Base-by-base conservation (phyloP, 2,113 vertebrate genomes). In the Sceloporus tristichus region DNA sequence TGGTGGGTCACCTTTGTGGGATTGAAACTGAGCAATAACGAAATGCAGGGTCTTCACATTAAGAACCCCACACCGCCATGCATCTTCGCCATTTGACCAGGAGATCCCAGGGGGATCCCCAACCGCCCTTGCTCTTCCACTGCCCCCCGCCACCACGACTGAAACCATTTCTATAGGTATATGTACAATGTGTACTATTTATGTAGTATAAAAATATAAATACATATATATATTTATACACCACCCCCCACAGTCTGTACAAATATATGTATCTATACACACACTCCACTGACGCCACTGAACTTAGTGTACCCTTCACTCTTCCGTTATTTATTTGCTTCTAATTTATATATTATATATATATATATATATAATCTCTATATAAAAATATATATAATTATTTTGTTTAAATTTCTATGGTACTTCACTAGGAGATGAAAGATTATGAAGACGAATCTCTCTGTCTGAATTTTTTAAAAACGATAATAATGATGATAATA, bases 331-430 rank as follows among this genome's bases (percentile, higher is more conserved):
- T 95, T 96, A 93, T 95, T 95, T 94, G 95, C 92, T 94, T 94
- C 93, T 95, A 92, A 95, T 94, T 94, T 94, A 94, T 95, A 92
- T 88, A 89, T 85, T 95, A 94, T 94, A 95, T 59, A 88, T 40
- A 81, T 80, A 80, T 82, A 65, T 82, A 23, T 62, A 81, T 93
- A 80, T 89, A 84, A 93, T 90, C 93, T 83, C 93, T 48, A 96
- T 84, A 94, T 92, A 94, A 10, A 66, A 68, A 68, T 92, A 96
- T 91, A 95, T 42, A 94, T 86, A 95, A 94, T 92, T 97, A 97
- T 97, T 97, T 97, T 97, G 94, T 96, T 96, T 96, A 96, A 93
- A 96, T 97, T 96, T 96, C 90, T 97, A 96, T 96, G 95, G 93
- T 95, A 93, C 89, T 77, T 93, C 92, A 48, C 6, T 66, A 91